Conservation (phyloP, 2,797 vertebrate genomes). For the Alcedo atthis region DNA sequence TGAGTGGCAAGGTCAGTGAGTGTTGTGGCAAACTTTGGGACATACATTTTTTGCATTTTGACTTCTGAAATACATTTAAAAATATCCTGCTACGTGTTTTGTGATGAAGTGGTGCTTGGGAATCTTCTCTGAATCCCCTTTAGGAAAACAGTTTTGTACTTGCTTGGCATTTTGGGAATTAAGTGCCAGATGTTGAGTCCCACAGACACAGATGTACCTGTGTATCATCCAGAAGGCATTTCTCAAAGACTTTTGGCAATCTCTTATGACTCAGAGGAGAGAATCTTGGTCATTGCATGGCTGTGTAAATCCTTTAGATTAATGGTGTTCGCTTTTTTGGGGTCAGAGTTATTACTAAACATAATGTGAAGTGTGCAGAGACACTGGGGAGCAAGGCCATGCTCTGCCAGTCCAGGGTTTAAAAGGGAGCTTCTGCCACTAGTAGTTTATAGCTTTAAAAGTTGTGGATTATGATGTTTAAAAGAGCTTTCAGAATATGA, state of each 20-base stretch:
- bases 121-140: not conserved
- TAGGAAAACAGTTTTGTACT: not conserved
- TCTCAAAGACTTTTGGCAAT: not conserved
- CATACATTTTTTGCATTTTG: not conserved
- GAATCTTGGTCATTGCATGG: not conserved
- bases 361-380: not conserved
- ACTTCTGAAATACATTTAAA: not conserved
- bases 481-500: not conserved
- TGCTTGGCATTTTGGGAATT: not conserved
- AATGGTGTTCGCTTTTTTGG: not conserved
- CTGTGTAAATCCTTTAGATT: not conserved
- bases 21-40: not conserved
- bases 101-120: not conserved
- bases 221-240: not conserved
- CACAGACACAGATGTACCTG: not conserved
- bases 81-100: not conserved
- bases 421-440: not conserved
- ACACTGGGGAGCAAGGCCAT: not conserved
- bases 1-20: not conserved
- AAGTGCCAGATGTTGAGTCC: constrained; percentile 7
- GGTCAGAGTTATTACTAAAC: not conserved
- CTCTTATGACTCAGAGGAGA: not conserved
- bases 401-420: not conserved
- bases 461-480: not conserved
- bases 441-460: not conserved